Evolutionary conservation across 2,797 vertebrate genomes (phyloP).

Genomic region (Lacerta bilineata): DNA sequence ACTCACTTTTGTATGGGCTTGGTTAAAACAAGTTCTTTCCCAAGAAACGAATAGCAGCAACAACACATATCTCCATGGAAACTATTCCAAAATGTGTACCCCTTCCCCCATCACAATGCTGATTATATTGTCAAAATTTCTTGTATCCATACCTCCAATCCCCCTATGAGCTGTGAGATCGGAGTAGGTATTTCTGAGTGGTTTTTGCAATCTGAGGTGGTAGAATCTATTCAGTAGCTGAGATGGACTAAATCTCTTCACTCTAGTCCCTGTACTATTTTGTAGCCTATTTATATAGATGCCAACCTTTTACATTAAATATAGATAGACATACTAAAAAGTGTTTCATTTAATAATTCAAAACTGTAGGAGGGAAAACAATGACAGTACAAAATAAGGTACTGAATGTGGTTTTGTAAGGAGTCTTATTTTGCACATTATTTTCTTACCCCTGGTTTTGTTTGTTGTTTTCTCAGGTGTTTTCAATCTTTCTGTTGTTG

Average conservation of each 20-base stretch:
- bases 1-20: not conserved
- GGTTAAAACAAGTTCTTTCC: not conserved
- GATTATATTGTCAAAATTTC: not conserved
- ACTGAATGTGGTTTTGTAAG: not conserved
- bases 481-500: not conserved
- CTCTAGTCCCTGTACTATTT: conserved; percentile 38
- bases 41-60: not conserved
- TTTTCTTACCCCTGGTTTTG: not conserved
- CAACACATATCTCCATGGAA: not conserved
- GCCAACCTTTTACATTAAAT: conserved; percentile 70
- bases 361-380: conserved; percentile 35
- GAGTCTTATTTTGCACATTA: not conserved
- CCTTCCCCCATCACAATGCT: not conserved
- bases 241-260: not conserved
- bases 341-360: conserved; percentile 75
- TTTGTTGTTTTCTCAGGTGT: not conserved
- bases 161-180: not conserved
- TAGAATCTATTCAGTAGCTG: not conserved
- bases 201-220: too few relatives aligned
- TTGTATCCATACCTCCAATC: not conserved
- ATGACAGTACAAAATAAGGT: not conserved
- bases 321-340: conserved; percentile 62
- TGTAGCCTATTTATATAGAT: conserved; percentile 58
- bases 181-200: not conserved
- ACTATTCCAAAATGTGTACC: not conserved